Conservation (phyloP, 2,888 invertebrate genomes). For the Chrysotoxum bicinctum region DNA sequence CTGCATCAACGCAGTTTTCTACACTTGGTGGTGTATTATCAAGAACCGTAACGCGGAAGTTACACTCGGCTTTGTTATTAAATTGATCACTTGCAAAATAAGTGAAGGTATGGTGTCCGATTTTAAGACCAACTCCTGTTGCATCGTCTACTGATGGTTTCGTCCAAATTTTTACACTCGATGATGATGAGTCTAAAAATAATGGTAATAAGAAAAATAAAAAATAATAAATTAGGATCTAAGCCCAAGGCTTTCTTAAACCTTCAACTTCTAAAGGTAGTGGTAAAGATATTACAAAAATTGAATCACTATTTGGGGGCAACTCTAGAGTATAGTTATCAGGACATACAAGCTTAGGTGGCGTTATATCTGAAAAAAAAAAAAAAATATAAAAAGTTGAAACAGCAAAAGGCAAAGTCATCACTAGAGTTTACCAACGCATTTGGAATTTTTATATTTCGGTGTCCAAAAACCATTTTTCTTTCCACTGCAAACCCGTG, state of each 20-base stretch:
- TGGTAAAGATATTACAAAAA: constrained; percentile 42
- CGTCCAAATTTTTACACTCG: constrained; percentile 83
- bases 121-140: constrained; percentile 82
- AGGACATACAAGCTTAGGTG: constrained; percentile 60
- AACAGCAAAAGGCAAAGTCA: background rate
- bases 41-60: constrained; percentile 83
- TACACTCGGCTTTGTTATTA: constrained; percentile 85
- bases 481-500: constrained; percentile 83
- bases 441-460: constrained; percentile 81
- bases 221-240: background rate
- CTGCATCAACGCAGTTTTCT: constrained; percentile 85
- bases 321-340: constrained; percentile 45
- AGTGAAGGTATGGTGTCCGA: constrained; percentile 84
- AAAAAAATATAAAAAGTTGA: background rate
- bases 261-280: constrained; percentile 57
- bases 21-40: constrained; percentile 84
- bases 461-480: constrained; percentile 84
- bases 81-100: constrained; percentile 85
- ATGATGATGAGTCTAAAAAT: constrained; percentile 84
- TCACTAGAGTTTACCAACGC: constrained; percentile 81
- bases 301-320: constrained; percentile 36
- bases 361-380: constrained; percentile 41
- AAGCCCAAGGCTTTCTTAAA: too few relatives aligned
- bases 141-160: constrained; percentile 83
- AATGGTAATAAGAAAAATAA: too few relatives aligned